Evolutionary conservation across 2,113 vertebrate genomes (phyloP), one percentile per base, ranked within the genome.

Genomic region (Anolis sagrei): DNA sequence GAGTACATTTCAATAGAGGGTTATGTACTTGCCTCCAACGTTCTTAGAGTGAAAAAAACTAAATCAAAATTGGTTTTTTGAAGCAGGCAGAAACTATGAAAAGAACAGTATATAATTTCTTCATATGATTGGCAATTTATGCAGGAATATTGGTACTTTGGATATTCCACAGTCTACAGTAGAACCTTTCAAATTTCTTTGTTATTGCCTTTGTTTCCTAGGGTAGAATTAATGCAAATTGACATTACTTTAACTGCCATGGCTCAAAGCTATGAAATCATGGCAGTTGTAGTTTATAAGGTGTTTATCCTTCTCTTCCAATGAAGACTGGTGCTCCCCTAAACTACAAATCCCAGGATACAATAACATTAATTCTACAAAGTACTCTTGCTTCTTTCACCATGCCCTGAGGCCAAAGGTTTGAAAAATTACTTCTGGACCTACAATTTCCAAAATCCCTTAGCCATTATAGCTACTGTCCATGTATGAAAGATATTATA

Each of bases 1-100:
- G 36, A 75, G 16, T 25, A 64, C 18, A 62, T 34, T 83, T 62
- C 39, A 48, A 75, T 18, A 14, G 54, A 32, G 29, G 82, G 29
- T 58, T 62, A 48, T 75, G 72, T 64, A 48, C 72, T 75, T 75
- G n/a, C n/a, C 29, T 27, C 72, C 39, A 62, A 32, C 3, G 75
- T 83, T 83, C 54, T 75, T 75, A 75, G 70, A 75, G 29, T 75
- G 66, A 36, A 72, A 72, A 32, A n/a, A 72, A 14, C 39, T n/a
- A 49, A 27, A 82, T 54, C 36, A 72, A 18, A 36, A 27, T 58
- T 32, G 48, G 3, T 58, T 82, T 82, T 82, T 70, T 21, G 54
- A 82, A 25, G 23, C 5, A 80, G 32, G 14, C 21, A 62, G 32
- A 78, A 78, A 36, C n/a, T 21, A 62, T 19, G 21, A 39, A 39